A percentile compares a stretch with the other conserved stretches of the same genome.
These are phyloP conservation scores for Apis mellifera DNA, from an alignment of 1,140 invertebrate species.

Conservation along the genomic window Amel_HAv3.1 CM009936.2:8380501-8381000, in stretches of 20 bases:
- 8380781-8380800: not conserved
- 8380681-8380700: not conserved
- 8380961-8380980: not conserved
- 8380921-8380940: not conserved
- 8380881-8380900: not conserved
- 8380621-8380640: not conserved
- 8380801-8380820: not conserved
- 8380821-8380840: not conserved
- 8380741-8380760: not conserved
- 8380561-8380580: constrained; percentile 14
- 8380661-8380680: not conserved
- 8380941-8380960: not conserved
- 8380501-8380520: constrained; percentile 36
- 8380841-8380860: constrained; percentile 13
- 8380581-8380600: not conserved
- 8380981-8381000: constrained; percentile 12
- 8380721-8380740: constrained; percentile 9
- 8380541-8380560: constrained; percentile 32
- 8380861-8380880: not conserved
- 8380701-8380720: constrained; percentile 27
- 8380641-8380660: not conserved
- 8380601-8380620: not conserved
- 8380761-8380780: not conserved
- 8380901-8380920: not conserved
- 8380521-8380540: constrained; percentile 9